Percentiles rank a stretch among this genome's conserved stretches.
These are phyloP conservation scores for Amblyraja radiata DNA, from an alignment of 2,797 vertebrate genomes.

Conservation along the genomic window DNA sequence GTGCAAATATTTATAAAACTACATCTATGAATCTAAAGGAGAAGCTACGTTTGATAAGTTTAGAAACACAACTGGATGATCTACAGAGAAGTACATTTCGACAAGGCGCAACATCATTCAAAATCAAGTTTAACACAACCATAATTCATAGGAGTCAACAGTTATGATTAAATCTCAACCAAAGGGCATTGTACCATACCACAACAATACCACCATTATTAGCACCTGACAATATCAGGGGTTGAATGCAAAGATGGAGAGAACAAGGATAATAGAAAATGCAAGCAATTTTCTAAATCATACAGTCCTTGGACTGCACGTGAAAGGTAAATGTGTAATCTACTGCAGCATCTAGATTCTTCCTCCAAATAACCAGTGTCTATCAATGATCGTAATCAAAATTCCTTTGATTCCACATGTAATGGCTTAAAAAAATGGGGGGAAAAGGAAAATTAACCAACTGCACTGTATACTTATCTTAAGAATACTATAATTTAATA, in stretches of 20 bases:
- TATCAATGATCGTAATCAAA: not conserved
- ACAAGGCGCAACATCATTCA: not conserved
- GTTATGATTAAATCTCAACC: not conserved
- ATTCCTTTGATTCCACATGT: not conserved
- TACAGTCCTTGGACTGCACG: not conserved
- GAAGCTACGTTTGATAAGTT: not conserved
- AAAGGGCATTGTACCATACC: not conserved
- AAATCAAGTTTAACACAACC: not conserved
- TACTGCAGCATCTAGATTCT: not conserved
- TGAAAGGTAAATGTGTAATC: not conserved
- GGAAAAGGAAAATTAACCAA: constrained; percentile 19
- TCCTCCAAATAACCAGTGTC: not conserved
- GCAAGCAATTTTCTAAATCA: not conserved
- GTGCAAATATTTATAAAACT: not conserved
- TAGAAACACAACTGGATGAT: not conserved
- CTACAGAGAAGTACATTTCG: too few species aligned
- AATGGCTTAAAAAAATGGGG: constrained; percentile 12
- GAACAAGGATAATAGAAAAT: not conserved
- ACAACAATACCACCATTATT: not conserved
- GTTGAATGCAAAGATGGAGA: not conserved
- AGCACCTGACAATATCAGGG: not conserved
- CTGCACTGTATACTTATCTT: not conserved
- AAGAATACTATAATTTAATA: constrained; percentile 37
- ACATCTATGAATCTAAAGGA: not conserved
- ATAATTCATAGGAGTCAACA: not conserved